Evolutionary conservation across 2,888 invertebrate genomes (phyloP).

Genomic region (Pristionchus entomophagus): DNA sequence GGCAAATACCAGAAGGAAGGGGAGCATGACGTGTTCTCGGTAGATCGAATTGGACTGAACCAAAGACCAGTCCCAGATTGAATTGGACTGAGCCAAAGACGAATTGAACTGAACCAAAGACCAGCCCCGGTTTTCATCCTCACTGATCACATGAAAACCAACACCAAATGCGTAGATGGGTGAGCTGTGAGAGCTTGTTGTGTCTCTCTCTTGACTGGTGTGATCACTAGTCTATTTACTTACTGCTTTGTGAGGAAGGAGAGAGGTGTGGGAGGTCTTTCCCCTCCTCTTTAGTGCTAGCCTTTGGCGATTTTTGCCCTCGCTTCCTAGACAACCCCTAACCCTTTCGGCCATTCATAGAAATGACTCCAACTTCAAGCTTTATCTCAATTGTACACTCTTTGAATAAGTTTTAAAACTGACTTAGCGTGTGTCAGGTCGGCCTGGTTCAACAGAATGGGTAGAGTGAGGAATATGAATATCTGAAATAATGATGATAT

Average conservation of each 20-base stretch:
- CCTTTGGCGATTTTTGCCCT: not conserved
- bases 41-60: not conserved
- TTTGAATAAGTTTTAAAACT: not conserved
- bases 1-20: too few species aligned
- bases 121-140: too few species aligned
- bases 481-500: not conserved
- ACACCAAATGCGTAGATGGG: too few species aligned
- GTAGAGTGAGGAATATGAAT: not conserved
- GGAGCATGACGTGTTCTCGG: not conserved
- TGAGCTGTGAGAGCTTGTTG: too few species aligned
- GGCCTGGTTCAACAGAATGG: conserved; percentile 15
- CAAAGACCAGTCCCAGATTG: too few species aligned
- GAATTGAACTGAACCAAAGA: too few species aligned
- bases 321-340: not conserved
- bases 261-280: too few species aligned
- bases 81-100: too few species aligned
- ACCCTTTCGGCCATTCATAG: not conserved
- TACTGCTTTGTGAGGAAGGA: too few species aligned
- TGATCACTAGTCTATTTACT: too few species aligned
- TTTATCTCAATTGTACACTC: not conserved
- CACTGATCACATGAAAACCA: too few species aligned
- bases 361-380: not conserved
- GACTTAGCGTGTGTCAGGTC: not conserved
- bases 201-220: too few species aligned
- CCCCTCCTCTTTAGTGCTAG: not conserved